Conservation (phyloP, 1,140 invertebrate species). For the Wiebesia pumilae region DNA sequence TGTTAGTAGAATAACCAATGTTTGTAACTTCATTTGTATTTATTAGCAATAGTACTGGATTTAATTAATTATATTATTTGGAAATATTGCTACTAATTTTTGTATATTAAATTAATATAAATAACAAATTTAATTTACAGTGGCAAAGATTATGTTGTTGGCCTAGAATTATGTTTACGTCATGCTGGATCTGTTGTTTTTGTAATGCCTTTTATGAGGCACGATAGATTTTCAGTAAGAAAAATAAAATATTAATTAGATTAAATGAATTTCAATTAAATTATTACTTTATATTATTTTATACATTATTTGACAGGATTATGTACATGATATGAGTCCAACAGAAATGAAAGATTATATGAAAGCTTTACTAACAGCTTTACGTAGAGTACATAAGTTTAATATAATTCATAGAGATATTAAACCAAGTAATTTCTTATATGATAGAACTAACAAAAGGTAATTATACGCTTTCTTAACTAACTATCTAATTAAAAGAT, state of each 20-base stretch:
- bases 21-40: not conserved
- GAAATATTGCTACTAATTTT: not conserved
- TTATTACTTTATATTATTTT: not conserved
- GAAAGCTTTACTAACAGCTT: conserved; percentile 86
- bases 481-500: conserved; percentile 9
- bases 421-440: conserved; percentile 95
- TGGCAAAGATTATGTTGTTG: conserved; percentile 88
- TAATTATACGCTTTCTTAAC: conserved; percentile 60
- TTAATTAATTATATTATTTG: not conserved
- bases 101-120: not conserved
- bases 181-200: conserved; percentile 88
- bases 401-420: conserved; percentile 93
- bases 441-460: conserved; percentile 85
- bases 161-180: conserved; percentile 85
- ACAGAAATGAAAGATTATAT: conserved; percentile 88
- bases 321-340: conserved; percentile 81
- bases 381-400: conserved; percentile 88
- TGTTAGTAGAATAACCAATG: not conserved
- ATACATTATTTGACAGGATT: conserved; percentile 78
- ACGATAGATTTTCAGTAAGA: conserved; percentile 86
- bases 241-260: conserved; percentile 28
- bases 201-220: conserved; percentile 92
- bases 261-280: not conserved
- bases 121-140: conserved; percentile 74
- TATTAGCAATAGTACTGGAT: no score